phyloP scores from a whole-genome alignment of 1,140 invertebrate genomes.

The Magallana angulata region DNA sequence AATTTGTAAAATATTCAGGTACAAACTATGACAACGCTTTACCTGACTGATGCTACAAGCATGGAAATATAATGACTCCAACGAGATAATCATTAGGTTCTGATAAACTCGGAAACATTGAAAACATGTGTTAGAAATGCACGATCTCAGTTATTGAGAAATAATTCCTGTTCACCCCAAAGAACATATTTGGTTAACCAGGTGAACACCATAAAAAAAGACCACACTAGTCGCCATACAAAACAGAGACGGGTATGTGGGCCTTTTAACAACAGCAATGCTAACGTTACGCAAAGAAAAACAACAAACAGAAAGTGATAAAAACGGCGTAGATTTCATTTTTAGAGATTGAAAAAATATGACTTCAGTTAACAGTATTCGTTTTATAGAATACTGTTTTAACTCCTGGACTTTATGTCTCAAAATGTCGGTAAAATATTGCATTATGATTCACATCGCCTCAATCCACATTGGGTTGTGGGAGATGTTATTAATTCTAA shows the following conservation, averaged over 20 bases:
- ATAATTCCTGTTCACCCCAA: not conserved
- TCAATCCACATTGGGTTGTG: no score
- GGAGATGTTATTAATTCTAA: no score
- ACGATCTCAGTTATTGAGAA: not conserved
- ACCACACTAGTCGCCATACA: not conserved
- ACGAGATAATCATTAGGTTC: not conserved
- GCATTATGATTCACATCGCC: no score
- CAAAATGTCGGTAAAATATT: no score
- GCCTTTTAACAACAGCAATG: no score
- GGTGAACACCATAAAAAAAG: not conserved
- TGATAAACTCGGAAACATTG: not conserved
- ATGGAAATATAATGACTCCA: not conserved
- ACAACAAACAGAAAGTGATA: no score
- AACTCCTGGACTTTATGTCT: no score
- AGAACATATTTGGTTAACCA: slow-evolving; percentile 13
- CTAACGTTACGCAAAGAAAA: no score
- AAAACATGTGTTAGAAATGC: not conserved
- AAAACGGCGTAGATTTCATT: no score
- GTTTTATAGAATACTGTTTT: no score
- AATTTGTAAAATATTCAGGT: slow-evolving; percentile 3
- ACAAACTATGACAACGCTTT: not conserved
- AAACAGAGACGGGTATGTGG: not conserved
- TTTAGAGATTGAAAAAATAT: no score
- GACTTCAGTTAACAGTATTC: no score
- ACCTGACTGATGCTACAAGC: not conserved